phyloP scores from a whole-genome alignment of 2,888 invertebrate genomes.

The Celastrina argiolus region DNA sequence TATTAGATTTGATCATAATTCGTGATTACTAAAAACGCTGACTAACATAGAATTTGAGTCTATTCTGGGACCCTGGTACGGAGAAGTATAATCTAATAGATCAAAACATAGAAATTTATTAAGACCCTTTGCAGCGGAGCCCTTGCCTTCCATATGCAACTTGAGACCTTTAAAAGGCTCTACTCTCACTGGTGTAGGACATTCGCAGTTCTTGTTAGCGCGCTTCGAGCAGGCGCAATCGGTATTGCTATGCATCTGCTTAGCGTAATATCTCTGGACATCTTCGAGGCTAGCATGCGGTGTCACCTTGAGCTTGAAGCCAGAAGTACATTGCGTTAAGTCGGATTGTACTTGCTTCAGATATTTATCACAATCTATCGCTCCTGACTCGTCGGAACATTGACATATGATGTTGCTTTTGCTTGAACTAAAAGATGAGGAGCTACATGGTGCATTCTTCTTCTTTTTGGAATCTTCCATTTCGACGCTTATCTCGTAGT shows the following conservation, averaged over 20 bases:
- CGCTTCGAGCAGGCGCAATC: constrained; percentile 12
- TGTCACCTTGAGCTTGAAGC: constrained; percentile 42
- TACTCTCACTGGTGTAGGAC: constrained; percentile 23
- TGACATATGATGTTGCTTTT: constrained; percentile 35
- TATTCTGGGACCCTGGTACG: neutral
- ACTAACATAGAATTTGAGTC: constrained; percentile 2
- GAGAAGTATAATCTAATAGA: constrained; percentile 23
- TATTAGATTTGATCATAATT: neutral
- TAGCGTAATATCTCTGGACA: constrained; percentile 38
- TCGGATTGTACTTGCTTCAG: constrained; percentile 42
- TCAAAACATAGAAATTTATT: constrained; percentile 45
- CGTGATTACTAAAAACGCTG: neutral
- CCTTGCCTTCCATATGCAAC: constrained; percentile 45
- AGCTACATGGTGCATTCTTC: neutral
- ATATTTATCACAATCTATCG: constrained; percentile 30
- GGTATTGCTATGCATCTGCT: constrained; percentile 31
- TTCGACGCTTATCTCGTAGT: neutral
- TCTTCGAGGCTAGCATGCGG: constrained; percentile 48
- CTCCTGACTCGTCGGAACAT: constrained; percentile 36
- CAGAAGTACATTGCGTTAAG: constrained; percentile 48
- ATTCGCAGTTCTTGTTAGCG: constrained; percentile 27
- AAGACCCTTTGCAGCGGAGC: constrained; percentile 43
- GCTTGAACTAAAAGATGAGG: constrained; percentile 20
- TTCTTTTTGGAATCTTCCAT: neutral
- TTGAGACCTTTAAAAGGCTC: constrained; percentile 37